phyloP scores from a whole-genome alignment of 37 sponge, comb jelly and placozoan species.

The Aplysina aerophoba region DNA sequence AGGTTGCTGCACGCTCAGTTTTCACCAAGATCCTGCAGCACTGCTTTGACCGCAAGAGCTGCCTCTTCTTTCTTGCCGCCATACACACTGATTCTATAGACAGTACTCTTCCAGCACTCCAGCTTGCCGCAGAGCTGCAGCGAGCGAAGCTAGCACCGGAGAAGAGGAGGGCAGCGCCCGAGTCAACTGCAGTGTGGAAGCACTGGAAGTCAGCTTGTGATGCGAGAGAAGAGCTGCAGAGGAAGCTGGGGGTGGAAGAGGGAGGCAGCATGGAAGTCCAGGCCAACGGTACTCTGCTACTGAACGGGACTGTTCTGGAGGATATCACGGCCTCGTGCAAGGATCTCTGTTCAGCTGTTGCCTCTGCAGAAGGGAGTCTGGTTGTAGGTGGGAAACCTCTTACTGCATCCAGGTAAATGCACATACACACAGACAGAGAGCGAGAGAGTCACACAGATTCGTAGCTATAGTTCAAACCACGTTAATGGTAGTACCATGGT shows the following conservation, averaged over 20 bases:
- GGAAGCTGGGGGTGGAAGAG: no score
- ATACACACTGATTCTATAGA: not conserved
- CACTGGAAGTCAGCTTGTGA: no score
- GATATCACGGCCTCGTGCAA: not conserved
- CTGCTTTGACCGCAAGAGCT: conserved; percentile 54
- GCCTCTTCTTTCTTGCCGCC: not conserved
- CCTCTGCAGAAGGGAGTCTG: no score
- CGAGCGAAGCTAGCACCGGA: not conserved
- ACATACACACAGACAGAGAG: no score
- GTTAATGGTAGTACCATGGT: no score
- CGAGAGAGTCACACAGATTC: no score
- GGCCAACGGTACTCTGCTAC: not conserved
- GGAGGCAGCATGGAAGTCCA: conserved; percentile 7
- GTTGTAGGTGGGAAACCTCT: no score
- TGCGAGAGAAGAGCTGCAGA: not conserved
- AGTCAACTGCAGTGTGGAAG: not conserved
- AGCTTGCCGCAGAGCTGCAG: not conserved
- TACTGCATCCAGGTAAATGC: no score
- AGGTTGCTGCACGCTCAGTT: conserved; percentile 20
- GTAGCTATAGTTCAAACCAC: no score
- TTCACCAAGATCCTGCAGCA: conserved; percentile 57
- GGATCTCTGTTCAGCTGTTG: not conserved
- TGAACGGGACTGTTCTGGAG: not conserved
- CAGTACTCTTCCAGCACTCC: not conserved
- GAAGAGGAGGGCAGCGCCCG: no score